phyloP scores from a whole-genome alignment of 1,140 invertebrate genomes.

The Asbolus verrucosus region DNA sequence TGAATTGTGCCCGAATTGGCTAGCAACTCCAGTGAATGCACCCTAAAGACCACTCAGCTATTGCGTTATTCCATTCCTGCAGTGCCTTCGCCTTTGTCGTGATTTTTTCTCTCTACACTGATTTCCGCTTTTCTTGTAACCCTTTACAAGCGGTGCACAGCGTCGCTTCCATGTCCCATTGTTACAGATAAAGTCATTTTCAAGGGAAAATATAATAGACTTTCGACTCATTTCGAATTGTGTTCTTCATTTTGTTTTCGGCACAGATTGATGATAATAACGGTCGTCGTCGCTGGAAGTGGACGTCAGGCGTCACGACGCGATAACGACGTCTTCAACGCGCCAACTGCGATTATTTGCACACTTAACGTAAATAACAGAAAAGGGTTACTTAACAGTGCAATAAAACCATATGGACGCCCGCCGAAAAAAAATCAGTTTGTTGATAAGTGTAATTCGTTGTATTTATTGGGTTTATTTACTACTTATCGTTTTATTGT shows the following conservation, averaged over 20 bases:
- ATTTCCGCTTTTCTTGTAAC: slow-evolving; percentile 57
- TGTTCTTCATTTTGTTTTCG: slow-evolving; percentile 27
- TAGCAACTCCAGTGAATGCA: slow-evolving; percentile 48
- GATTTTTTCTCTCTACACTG: slow-evolving; percentile 51
- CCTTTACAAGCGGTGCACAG: slow-evolving; percentile 49
- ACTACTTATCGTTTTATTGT: slow-evolving; percentile 38
- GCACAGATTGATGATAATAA: slow-evolving; percentile 23
- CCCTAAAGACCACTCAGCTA: slow-evolving; percentile 54
- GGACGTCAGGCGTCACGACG: slow-evolving; percentile 25
- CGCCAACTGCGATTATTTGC: slow-evolving; percentile 17
- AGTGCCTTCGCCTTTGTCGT: slow-evolving; percentile 52
- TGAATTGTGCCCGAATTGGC: slow-evolving; percentile 54
- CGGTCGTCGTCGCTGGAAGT: background rate
- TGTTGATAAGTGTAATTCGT: slow-evolving; percentile 27
- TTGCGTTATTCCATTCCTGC: slow-evolving; percentile 52
- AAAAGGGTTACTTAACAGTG: slow-evolving; percentile 29
- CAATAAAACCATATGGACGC: slow-evolving; percentile 34
- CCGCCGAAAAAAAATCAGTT: slow-evolving; percentile 5
- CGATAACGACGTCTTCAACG: slow-evolving; percentile 25
- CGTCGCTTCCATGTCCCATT: slow-evolving; percentile 38
- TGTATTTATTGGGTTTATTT: slow-evolving; percentile 37
- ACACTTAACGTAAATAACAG: background rate
- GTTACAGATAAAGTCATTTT: slow-evolving; percentile 47
- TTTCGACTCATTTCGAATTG: slow-evolving; percentile 36
- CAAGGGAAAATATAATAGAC: slow-evolving; percentile 39